phyloP scores from a whole-genome alignment of 2,797 vertebrate species.

The Malurus leucopterus region DNA sequence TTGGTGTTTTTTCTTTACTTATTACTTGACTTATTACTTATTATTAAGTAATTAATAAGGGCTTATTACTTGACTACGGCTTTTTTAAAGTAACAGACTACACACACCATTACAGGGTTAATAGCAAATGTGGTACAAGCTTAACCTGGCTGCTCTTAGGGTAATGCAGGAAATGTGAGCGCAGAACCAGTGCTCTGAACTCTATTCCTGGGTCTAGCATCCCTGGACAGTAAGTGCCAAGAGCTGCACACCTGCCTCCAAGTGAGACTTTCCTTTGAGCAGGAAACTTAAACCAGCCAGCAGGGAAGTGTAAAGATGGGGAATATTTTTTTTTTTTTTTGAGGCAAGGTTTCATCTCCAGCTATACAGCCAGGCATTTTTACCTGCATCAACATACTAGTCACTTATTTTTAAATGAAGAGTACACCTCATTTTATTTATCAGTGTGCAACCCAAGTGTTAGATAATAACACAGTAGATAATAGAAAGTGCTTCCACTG shows the following conservation, averaged over 20 bases:
- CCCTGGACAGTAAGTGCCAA: background rate
- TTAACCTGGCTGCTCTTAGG: background rate
- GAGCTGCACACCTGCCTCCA: background rate
- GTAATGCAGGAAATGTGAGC: background rate
- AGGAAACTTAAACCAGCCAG: background rate
- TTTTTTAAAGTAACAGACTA: background rate
- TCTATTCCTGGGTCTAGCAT: background rate
- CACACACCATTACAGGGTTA: background rate
- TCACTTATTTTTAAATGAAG: rapidly evolving
- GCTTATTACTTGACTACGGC: background rate
- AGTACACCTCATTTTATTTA: background rate
- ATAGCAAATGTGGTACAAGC: background rate
- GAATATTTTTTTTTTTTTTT: background rate
- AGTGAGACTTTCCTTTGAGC: background rate
- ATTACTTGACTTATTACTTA: background rate
- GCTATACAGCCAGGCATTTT: background rate
- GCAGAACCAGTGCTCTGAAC: background rate
- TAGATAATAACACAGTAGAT: background rate
- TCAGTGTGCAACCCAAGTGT: background rate
- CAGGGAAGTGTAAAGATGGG: background rate
- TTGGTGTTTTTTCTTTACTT: background rate
- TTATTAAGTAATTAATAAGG: too few relatives aligned
- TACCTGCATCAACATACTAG: background rate
- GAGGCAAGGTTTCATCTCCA: background rate
- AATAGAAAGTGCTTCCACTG: background rate